Percentiles rank a stretch among this genome's conserved stretches.
These are phyloP conservation scores for Agrypnus murinus DNA, from an alignment of 2,888 invertebrate genomes.

Conservation along the genomic window DNA sequence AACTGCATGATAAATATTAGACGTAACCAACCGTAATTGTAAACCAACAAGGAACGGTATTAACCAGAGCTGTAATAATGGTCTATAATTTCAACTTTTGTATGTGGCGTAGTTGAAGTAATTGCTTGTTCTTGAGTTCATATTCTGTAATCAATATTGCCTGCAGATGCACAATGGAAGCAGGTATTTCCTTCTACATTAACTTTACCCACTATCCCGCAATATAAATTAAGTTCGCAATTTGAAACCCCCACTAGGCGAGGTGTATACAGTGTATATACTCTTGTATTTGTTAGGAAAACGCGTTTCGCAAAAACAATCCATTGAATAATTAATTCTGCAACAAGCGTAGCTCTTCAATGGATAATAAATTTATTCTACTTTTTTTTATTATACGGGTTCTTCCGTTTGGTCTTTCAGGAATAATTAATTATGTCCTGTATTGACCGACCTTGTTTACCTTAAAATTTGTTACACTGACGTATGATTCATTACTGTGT, in stretches of 20 bases:
- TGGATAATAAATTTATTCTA: too few relatives aligned
- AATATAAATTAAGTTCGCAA: conserved; percentile 7
- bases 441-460: too few relatives aligned
- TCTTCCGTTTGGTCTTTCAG: too few relatives aligned
- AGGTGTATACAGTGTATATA: conserved; percentile 1
- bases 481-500: too few relatives aligned
- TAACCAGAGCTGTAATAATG: conserved; percentile 17
- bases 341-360: not conserved
- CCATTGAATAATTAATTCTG: conserved; percentile 2
- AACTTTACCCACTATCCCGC: conserved; percentile 1
- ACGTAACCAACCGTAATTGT: not conserved
- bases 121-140: conserved; percentile 23
- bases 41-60: conserved; percentile 18
- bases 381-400: too few relatives aligned
- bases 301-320: conserved; percentile 14
- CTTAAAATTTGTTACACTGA: too few relatives aligned
- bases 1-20: not conserved
- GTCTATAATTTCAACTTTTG: conserved; percentile 24
- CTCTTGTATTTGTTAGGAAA: not conserved
- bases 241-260: conserved; percentile 17
- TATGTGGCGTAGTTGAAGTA: conserved; percentile 3
- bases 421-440: too few relatives aligned
- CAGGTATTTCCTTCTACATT: conserved; percentile 20
- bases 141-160: conserved; percentile 26
- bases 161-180: conserved; percentile 26